Evolutionary conservation across 1,140 invertebrate species (phyloP).

Genomic region (Neuroterus valhalla): DNA sequence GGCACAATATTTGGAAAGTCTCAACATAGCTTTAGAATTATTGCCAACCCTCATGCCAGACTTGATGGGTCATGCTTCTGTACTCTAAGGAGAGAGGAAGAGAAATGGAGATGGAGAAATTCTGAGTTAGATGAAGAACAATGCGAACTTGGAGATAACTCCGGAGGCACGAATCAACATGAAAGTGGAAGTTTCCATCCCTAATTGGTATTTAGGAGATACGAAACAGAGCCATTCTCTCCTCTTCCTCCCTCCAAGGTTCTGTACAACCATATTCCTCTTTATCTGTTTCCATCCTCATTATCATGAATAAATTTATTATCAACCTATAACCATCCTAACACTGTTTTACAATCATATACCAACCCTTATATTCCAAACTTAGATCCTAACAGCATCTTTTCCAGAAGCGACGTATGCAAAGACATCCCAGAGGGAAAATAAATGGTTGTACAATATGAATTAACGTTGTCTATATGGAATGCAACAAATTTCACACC

Average conservation of each 20-base stretch:
- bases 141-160: constrained; percentile 73
- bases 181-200: constrained; percentile 72
- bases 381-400: too few species aligned
- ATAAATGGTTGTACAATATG: too few species aligned
- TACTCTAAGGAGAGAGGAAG: constrained; percentile 46
- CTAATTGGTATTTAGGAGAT: constrained; percentile 75
- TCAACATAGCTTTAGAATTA: constrained; percentile 59
- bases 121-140: constrained; percentile 65
- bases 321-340: too few species aligned
- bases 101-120: constrained; percentile 37
- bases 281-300: constrained; percentile 18
- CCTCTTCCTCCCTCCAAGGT: constrained; percentile 17
- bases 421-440: too few species aligned
- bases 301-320: too few species aligned
- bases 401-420: too few species aligned
- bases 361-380: too few species aligned
- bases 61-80: constrained; percentile 50
- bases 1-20: constrained; percentile 67
- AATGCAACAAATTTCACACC: too few species aligned
- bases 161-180: constrained; percentile 69
- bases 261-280: background rate
- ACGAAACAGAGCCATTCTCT: constrained; percentile 59
- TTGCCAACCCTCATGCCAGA: constrained; percentile 61
- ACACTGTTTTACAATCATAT: too few species aligned
- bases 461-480: too few species aligned